phyloP scores from a whole-genome alignment of 2,113 vertebrate species.

The Accipiter virgatus region DNA sequence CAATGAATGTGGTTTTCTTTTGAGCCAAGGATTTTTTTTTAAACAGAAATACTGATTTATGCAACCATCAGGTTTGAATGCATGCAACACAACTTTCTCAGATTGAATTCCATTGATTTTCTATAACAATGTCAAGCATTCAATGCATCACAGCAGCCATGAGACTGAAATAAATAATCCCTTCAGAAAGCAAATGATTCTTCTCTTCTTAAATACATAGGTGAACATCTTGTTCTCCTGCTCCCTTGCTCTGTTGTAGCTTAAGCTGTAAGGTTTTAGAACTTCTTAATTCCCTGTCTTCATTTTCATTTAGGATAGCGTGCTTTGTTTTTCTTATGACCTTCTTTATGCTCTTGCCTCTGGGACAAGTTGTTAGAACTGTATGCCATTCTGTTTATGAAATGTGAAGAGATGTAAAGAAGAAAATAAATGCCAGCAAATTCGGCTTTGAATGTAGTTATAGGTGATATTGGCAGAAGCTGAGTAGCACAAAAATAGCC shows the following conservation, averaged over 20 bases:
- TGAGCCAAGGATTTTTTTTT: background rate
- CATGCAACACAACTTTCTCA: slow-evolving; percentile 72
- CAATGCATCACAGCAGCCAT: slow-evolving; percentile 55
- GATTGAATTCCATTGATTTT: slow-evolving; percentile 83
- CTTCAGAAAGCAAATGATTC: slow-evolving; percentile 65
- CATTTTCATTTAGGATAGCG: slow-evolving; percentile 35
- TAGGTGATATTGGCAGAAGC: background rate
- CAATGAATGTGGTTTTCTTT: slow-evolving; percentile 61
- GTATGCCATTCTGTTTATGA: slow-evolving; percentile 4
- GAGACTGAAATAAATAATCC: slow-evolving; percentile 74
- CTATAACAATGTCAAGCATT: slow-evolving; percentile 76
- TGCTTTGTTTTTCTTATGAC: slow-evolving; percentile 45
- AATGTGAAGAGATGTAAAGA: slow-evolving; percentile 14
- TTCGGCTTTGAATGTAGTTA: background rate
- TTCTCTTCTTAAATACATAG: slow-evolving; percentile 65
- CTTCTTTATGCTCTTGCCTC: slow-evolving; percentile 42
- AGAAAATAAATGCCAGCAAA: background rate
- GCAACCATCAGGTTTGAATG: slow-evolving; percentile 70
- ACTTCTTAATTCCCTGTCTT: slow-evolving; percentile 36
- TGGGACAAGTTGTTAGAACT: slow-evolving; percentile 31
- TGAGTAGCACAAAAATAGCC: background rate
- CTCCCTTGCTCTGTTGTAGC: background rate
- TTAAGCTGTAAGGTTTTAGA: slow-evolving; percentile 15
- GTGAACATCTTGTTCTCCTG: slow-evolving; percentile 60
- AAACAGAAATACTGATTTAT: slow-evolving; percentile 75